Conservation (phyloP, 2,888 invertebrate species). For the Tineola bisselliella region DNA sequence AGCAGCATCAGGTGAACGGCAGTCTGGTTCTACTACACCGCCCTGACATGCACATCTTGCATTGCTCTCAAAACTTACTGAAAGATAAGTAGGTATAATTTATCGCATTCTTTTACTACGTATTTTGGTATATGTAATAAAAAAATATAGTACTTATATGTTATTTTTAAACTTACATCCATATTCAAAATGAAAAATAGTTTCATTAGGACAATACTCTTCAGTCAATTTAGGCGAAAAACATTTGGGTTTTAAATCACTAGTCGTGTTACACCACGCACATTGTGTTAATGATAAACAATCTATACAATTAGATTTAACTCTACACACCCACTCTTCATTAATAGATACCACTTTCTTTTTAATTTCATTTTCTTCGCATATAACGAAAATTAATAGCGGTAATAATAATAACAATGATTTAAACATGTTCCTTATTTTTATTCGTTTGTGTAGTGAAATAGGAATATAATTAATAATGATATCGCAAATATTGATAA, state of each 20-base stretch:
- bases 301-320: slow-evolving; percentile 44
- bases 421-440: neutral
- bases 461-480: neutral
- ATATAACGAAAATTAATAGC: neutral
- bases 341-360: slow-evolving; percentile 23
- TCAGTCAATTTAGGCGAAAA: slow-evolving; percentile 34
- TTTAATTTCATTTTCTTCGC: neutral
- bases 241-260: slow-evolving; percentile 30
- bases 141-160: no score
- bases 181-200: slow-evolving; percentile 33
- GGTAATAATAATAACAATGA: neutral
- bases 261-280: slow-evolving; percentile 41
- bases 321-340: slow-evolving; percentile 41
- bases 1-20: slow-evolving; percentile 32
- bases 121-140: no score
- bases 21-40: slow-evolving; percentile 30
- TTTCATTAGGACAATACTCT: slow-evolving; percentile 35
- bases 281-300: slow-evolving; percentile 48
- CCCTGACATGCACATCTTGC: slow-evolving; percentile 43
- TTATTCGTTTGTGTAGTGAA: neutral
- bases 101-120: neutral
- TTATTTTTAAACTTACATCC: slow-evolving; percentile 26
- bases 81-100: neutral
- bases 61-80: slow-evolving; percentile 47
- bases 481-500: slow-evolving; percentile 4